These are phyloP conservation scores for Phrynocephalus forsythii DNA, from an alignment of 2,797 vertebrate genomes.

Conservation along the genomic window DNA sequence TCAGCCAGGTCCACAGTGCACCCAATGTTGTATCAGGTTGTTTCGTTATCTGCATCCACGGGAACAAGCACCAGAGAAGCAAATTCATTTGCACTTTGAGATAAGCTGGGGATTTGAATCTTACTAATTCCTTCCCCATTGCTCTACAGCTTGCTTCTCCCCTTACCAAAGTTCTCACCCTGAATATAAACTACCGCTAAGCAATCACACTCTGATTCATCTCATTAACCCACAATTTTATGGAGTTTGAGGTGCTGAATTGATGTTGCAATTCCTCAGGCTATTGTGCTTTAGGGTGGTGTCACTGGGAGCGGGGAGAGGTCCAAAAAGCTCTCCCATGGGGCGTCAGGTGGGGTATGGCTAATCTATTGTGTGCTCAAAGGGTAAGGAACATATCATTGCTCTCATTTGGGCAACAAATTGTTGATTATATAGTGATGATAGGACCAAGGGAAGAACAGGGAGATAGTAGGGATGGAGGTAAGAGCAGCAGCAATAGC, in stretches of 20 bases:
- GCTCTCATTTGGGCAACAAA: neutral
- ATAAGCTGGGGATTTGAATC: constrained; percentile 25
- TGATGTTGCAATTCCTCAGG: neutral
- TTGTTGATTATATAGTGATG: neutral
- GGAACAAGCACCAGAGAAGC: neutral
- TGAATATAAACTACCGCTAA: neutral
- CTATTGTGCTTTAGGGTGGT: neutral
- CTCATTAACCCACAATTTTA: constrained; percentile 21
- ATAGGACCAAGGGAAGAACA: neutral
- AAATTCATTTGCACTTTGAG: constrained; percentile 23
- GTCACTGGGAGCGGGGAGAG: neutral
- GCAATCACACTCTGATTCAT: neutral
- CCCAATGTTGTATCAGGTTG: neutral
- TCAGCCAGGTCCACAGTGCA: neutral
- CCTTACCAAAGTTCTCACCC: constrained; percentile 3
- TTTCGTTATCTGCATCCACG: neutral
- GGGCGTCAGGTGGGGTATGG: neutral
- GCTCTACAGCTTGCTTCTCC: constrained; percentile 9
- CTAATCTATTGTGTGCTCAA: neutral
- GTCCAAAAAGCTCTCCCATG: neutral
- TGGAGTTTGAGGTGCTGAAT: neutral
- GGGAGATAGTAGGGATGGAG: neutral
- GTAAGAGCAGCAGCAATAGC: neutral
- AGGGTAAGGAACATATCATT: neutral
- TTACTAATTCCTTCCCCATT: constrained; percentile 18